These are phyloP conservation scores for Tridacna gigas DNA, from an alignment of 2,888 invertebrate genomes.

Conservation along the genomic window DNA sequence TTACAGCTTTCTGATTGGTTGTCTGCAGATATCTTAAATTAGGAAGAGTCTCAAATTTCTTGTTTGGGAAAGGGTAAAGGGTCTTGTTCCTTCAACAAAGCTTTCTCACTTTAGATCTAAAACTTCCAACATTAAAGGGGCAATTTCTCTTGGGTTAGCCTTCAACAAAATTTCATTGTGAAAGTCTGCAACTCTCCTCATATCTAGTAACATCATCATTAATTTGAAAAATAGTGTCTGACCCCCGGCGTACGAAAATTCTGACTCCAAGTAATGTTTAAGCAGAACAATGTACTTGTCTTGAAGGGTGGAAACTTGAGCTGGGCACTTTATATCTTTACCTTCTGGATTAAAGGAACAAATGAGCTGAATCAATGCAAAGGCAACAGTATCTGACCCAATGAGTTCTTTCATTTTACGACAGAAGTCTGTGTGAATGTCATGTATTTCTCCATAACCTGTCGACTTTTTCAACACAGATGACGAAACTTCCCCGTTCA, in stretches of 20 bases:
- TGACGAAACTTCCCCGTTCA: slow-evolving; percentile 90
- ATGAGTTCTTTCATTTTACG: slow-evolving; percentile 80
- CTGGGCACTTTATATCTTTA: slow-evolving; percentile 87
- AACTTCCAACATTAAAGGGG: slow-evolving; percentile 96
- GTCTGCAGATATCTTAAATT: too few relatives aligned
- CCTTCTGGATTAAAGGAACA: slow-evolving; percentile 94
- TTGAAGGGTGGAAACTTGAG: slow-evolving; percentile 81
- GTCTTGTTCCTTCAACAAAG: background rate
- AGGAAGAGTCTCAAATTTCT: too few relatives aligned
- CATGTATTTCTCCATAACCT: slow-evolving; percentile 82
- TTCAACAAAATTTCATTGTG: slow-evolving; percentile 96
- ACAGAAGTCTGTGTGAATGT: slow-evolving; percentile 82
- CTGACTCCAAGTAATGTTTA: slow-evolving; percentile 83
- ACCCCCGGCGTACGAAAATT: slow-evolving; percentile 77
- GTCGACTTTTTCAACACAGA: slow-evolving; percentile 96
- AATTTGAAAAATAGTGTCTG: slow-evolving; percentile 84
- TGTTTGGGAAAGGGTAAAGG: too few relatives aligned
- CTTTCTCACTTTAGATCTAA: slow-evolving; percentile 89
- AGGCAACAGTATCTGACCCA: slow-evolving; percentile 94
- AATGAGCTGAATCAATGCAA: slow-evolving; percentile 95
- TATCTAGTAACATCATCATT: slow-evolving; percentile 94
- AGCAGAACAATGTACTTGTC: slow-evolving; percentile 86
- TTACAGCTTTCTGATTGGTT: too few relatives aligned
- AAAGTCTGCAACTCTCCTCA: slow-evolving; percentile 94
- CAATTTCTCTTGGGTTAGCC: slow-evolving; percentile 95